Evolutionary conservation across 2,888 invertebrate species (phyloP).

Genomic region (Mechanitis messenoides): DNA sequence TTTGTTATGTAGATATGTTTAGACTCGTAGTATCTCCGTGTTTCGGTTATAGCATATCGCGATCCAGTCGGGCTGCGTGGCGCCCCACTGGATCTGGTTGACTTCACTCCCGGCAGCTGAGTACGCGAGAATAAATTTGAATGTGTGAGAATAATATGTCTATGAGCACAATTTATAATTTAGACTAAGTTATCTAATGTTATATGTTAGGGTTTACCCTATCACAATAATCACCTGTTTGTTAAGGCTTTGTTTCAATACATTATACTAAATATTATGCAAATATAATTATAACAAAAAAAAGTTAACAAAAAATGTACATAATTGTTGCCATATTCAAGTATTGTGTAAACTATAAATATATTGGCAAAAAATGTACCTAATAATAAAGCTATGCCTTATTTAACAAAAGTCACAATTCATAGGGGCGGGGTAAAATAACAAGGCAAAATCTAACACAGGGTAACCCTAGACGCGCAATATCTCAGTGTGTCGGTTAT

Average conservation of each 20-base stretch:
- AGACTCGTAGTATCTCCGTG: constrained; percentile 97
- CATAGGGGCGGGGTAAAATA: background rate
- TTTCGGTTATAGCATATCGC: constrained; percentile 99
- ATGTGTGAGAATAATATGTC: background rate
- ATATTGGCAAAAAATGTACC: too few relatives aligned
- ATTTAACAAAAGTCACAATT: too few relatives aligned
- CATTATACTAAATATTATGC: too few relatives aligned
- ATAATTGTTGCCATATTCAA: too few relatives aligned
- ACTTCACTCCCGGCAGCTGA: constrained; percentile 99
- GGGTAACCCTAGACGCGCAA: constrained; percentile 1
- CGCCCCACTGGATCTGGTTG: constrained; percentile 99
- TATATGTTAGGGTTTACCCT: too few relatives aligned
- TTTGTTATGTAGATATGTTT: constrained; percentile 44
- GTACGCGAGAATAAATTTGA: constrained; percentile 89
- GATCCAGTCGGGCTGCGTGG: constrained; percentile 99
- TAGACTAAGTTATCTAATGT: too few relatives aligned
- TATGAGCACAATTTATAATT: background rate
- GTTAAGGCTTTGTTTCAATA: too few relatives aligned
- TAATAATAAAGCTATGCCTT: too few relatives aligned
- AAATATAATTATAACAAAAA: too few relatives aligned
- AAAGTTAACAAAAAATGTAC: too few relatives aligned
- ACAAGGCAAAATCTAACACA: background rate
- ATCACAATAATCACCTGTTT: too few relatives aligned
- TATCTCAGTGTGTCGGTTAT: constrained; percentile 94
- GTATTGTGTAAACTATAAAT: too few relatives aligned